Base-by-base conservation (phyloP, 2,113 vertebrate genomes). In the Leucopsar rothschildi region DNA sequence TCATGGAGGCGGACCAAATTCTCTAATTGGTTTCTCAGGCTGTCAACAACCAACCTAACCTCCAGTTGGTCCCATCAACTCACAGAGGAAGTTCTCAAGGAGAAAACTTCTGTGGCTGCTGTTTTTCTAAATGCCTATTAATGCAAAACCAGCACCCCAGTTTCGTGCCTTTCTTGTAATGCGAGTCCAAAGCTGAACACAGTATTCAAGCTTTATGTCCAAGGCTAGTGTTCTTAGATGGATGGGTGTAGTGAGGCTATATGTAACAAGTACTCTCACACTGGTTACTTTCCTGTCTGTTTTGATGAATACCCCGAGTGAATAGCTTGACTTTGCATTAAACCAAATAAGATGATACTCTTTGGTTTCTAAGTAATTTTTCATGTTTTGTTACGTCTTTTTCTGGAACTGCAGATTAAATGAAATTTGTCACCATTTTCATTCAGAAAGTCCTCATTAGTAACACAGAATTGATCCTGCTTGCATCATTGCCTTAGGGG, bases 221-320 rank as follows among this genome's bases (percentile, higher is more conserved):
- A 1, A 20, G 24, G 3, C n/a, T 21, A 25, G 11, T 27, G 24
- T 50, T 50, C 25, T 50, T 15, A 25, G 49, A 50, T 25, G 49
- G 14, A 11, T 60, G 15, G 2, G 2, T 82, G 18, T 55, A 55
- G 11, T 59, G n/a, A 55, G 15, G 5, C 23, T 63, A 5, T 37
- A 6, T 37, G 37, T 75, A 61, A 49, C 3, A 27, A 40, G 25
- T 40, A 9, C 11, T 71, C 0, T 0, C 15, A 71, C 23, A 7
- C 5, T 59, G 16, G 8, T 68, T 63, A 23, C 18, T 20, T 75
- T 66, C 17, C 12, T 75, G 15, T 33, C 4, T 53, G 15, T 60
- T 90, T 33, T 37, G 47, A 75, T 29, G 55, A 85, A 28, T 37
- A 20, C 10, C 9, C 3, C 7, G 83, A 3, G 31, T 59, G 16